Evolutionary conservation across 2,888 invertebrate genomes (phyloP), one percentile per base, ranked within the genome.

Genomic region (Pomacea canaliculata): DNA sequence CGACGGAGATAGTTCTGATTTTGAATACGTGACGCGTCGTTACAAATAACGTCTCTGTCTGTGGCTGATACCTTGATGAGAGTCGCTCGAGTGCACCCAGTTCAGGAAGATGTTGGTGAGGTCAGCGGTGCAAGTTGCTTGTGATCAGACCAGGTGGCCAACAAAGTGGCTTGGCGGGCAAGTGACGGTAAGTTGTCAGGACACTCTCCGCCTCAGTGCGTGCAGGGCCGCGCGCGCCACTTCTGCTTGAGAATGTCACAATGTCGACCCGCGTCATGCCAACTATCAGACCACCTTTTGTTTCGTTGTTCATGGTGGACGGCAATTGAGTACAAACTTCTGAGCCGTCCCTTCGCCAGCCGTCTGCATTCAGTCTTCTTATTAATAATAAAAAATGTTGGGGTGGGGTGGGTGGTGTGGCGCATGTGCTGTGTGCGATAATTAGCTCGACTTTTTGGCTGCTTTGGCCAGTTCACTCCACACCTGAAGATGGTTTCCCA

Each of bases 241-340:
- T 19, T 70, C 23, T n/a, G 49, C 27, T 48, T 18, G 59, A 56
- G 48, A 51, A 23, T 56, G 70, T 19, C 70, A 12, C 18, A n/a
- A 3, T 70, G 70, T 59, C 23, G 51, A 59, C 70, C 19, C 23
- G n/a, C 67, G 37, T 23, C 12, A 18, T 18, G 9, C n/a, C 59
- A 56, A 23, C 10, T 66, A 66, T 66, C 73, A 73, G 56, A 67
- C 56, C 49, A 66, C 66, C 56, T 73, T 72, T 73, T 49, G 49
- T 66, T 51, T 73, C 73, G 66, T 66, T 67, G 56, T 73, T 65
- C 51, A 59, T 27, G 51, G 63, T 51, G 49, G 59, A 73, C 37
- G 56, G 49, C 27, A 69, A 49, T n/a, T 23, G 19, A 18, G 8
- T 19, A 49, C n/a, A 48, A 62, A 37, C 48, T 23, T 13, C 48